Percentiles rank a stretch among this genome's conserved stretches.
Conservation (phyloP, 2,888 invertebrate species). For the Deroplatys truncata region DNA sequence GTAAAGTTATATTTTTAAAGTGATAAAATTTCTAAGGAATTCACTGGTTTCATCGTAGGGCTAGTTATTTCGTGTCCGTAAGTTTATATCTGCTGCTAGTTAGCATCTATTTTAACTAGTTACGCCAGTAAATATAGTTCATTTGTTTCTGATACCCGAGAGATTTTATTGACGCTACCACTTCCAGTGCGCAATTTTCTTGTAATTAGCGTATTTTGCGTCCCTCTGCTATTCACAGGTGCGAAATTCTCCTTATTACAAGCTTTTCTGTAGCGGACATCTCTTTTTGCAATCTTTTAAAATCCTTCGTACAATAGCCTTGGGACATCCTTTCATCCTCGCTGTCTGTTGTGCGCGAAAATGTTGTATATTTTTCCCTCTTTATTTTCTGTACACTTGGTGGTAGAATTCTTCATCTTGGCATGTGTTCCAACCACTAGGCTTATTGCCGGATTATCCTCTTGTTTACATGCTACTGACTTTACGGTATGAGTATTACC, state of each 20-base stretch:
- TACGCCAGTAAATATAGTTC: too few species aligned
- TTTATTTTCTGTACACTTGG: not conserved
- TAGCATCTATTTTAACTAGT: too few species aligned
- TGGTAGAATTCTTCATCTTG: not conserved
- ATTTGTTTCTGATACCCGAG: too few species aligned
- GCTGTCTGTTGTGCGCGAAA: not conserved
- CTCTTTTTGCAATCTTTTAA: not conserved
- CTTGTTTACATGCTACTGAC: not conserved
- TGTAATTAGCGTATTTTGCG: not conserved
- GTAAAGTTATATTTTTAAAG: too few species aligned
- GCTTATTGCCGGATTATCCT: not conserved
- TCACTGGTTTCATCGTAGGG: too few species aligned
- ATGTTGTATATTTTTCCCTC: not conserved
- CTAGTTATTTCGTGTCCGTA: too few species aligned
- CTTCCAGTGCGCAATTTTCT: not conserved
- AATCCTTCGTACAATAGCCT: not conserved
- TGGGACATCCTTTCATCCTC: not conserved
- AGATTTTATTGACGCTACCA: too few species aligned
- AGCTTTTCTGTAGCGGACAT: not conserved
- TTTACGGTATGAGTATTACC: not conserved
- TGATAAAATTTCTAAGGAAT: too few species aligned
- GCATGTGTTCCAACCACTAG: too few species aligned
- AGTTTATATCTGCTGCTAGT: too few species aligned
- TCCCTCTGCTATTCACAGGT: not conserved
- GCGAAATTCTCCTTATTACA: not conserved